Base-by-base conservation (phyloP, 2,113 vertebrate species). In the Scopus umbretta region DNA sequence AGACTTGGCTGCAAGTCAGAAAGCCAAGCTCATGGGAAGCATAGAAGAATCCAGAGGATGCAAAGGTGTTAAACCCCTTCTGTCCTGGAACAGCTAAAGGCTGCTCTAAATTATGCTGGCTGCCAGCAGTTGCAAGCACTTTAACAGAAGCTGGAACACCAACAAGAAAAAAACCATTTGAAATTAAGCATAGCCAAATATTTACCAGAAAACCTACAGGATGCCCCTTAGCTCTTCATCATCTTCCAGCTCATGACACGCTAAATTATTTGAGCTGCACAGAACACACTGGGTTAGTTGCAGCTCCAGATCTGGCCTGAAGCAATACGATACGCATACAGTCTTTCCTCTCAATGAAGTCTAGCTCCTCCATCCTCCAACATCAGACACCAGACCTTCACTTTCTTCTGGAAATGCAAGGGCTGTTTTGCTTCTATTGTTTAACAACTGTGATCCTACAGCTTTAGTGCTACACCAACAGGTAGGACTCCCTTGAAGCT, bases 1-100 rank as follows among this genome's bases (percentile, higher is more conserved):
- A 89, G 56, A 22, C 36, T 80, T 90, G 90, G 84, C 95, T 80
- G 43, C 30, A 72, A 91, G 62, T 94, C 80, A 96, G 70, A 90
- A 82, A 90, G 78, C 52, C 89, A 85, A 90, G 61, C 30, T 87
- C 78, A 80, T 36, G 47, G 65, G 74, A 84, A 87, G n/a, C 29
- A 58, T 1, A 5, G 90, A 85, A 96, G 53, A 32, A 90, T n/a
- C 42, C 7, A 4, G 45, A 94, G 70, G 71, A 90, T 73, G 78
- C 49, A 85, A 76, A 94, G 49, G 81, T 88, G 87, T 90, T 76
- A 95, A 95, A 80, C 11, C 38, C 58, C 40, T 82, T 66, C 75
- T 40, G 40, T 43, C 62, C 92, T 88, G 50, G 36, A 87, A 67
- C 19, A 79, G 66, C 47, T 68, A 71, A 78, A 74, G 38, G 21